Evolutionary conservation across 2,797 vertebrate species (phyloP).

Genomic region (Calcarius lapponicus): DNA sequence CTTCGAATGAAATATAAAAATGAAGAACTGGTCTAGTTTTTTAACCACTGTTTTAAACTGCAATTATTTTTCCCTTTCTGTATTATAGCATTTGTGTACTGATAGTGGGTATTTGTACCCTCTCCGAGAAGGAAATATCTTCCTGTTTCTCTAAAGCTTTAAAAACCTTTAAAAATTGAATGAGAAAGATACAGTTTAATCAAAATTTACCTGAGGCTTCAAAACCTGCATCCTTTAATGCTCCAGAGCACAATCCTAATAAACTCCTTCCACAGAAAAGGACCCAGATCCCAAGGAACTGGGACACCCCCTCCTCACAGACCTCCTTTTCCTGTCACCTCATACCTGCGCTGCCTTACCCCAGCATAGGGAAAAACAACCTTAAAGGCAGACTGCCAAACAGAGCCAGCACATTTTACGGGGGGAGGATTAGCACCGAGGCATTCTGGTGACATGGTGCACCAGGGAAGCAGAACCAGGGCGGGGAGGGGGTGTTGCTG

Average conservation of each 20-base stretch:
- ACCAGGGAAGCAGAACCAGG: not conserved
- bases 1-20: not conserved
- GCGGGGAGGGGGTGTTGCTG: not conserved
- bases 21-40: not conserved
- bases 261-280: not conserved
- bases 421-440: not conserved
- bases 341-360: not conserved
- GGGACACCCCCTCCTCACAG: not conserved
- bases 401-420: not conserved
- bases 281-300: not conserved
- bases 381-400: conserved; percentile 15
- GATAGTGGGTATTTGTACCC: not conserved
- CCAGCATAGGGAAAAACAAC: not conserved
- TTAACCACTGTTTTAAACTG: not conserved
- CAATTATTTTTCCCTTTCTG: not conserved
- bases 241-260: not conserved
- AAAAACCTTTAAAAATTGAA: not conserved
- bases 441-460: not conserved
- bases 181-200: not conserved
- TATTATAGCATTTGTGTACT: not conserved
- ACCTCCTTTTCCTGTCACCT: not conserved
- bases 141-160: not conserved
- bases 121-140: not conserved
- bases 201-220: not conserved
- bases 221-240: not conserved